Evolutionary conservation across 1,140 invertebrate species (phyloP).

Genomic region (Apis dorsata): DNA sequence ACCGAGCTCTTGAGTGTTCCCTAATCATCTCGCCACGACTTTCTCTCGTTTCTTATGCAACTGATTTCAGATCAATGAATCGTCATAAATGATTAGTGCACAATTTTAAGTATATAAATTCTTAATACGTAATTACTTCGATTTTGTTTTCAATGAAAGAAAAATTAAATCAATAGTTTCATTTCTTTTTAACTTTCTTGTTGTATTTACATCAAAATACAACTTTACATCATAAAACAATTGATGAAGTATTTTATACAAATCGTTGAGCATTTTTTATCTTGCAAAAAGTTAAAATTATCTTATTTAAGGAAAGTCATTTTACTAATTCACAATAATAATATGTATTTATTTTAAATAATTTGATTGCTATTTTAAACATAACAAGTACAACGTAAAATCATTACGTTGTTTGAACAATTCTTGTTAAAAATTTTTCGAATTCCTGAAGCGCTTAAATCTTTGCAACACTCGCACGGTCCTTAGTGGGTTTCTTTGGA

Average conservation of each 20-base stretch:
- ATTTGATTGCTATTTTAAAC: constrained; percentile 13
- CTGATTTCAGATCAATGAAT: constrained; percentile 22
- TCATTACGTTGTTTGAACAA: not conserved
- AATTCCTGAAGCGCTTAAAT: not conserved
- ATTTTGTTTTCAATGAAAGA: not conserved
- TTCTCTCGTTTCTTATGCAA: constrained; percentile 34
- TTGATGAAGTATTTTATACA: not conserved
- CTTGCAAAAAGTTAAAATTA: not conserved
- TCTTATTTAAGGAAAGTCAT: not conserved
- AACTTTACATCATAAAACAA: not conserved
- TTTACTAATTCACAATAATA: constrained; percentile 16
- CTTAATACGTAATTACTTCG: not conserved
- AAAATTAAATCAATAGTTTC: not conserved
- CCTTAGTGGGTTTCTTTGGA: too few relatives aligned
- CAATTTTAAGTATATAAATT: not conserved
- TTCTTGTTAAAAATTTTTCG: not conserved
- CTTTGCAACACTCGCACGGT: too few relatives aligned
- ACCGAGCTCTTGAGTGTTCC: constrained; percentile 21
- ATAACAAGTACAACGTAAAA: not conserved
- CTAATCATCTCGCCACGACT: constrained; percentile 33
- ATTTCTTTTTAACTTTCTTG: not conserved
- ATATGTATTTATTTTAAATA: constrained; percentile 40
- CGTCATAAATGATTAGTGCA: not conserved
- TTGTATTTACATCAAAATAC: not conserved
- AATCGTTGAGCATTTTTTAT: not conserved